phyloP scores from a whole-genome alignment of 2,888 invertebrate species.

The Lacanobia oleracea region DNA sequence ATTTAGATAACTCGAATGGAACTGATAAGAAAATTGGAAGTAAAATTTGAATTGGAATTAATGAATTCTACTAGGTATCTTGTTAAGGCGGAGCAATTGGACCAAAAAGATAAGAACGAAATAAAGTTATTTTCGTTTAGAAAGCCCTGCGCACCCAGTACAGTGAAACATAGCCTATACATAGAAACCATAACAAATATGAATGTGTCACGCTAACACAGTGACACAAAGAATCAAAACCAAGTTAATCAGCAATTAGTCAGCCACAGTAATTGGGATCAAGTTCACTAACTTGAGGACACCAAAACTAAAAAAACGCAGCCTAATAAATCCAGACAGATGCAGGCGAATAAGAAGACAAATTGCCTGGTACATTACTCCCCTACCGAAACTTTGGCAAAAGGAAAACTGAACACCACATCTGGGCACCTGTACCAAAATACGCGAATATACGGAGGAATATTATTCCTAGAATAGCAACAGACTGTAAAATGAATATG shows the following conservation, averaged over 20 bases:
- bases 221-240: slow-evolving; percentile 79
- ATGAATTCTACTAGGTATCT: neutral
- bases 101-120: slow-evolving; percentile 15
- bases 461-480: slow-evolving; percentile 90
- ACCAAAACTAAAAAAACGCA: slow-evolving; percentile 72
- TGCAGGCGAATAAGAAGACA: slow-evolving; percentile 82
- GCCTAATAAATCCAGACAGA: slow-evolving; percentile 85
- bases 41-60: slow-evolving; percentile 6
- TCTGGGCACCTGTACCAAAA: slow-evolving; percentile 89
- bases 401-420: slow-evolving; percentile 79
- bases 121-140: slow-evolving; percentile 17
- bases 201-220: slow-evolving; percentile 71
- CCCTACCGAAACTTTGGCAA: slow-evolving; percentile 78
- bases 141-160: slow-evolving; percentile 20
- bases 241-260: slow-evolving; percentile 83
- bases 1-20: slow-evolving; percentile 17
- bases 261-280: slow-evolving; percentile 83
- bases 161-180: slow-evolving; percentile 49
- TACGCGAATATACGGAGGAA: slow-evolving; percentile 84
- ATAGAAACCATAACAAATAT: slow-evolving; percentile 62
- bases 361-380: slow-evolving; percentile 75
- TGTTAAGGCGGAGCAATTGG: slow-evolving; percentile 11
- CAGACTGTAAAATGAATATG: slow-evolving; percentile 89
- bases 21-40: slow-evolving; percentile 30
- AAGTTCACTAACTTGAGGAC: slow-evolving; percentile 79